Conservation (phyloP, 1,140 invertebrate species). For the Tachypleus tridentatus region DNA sequence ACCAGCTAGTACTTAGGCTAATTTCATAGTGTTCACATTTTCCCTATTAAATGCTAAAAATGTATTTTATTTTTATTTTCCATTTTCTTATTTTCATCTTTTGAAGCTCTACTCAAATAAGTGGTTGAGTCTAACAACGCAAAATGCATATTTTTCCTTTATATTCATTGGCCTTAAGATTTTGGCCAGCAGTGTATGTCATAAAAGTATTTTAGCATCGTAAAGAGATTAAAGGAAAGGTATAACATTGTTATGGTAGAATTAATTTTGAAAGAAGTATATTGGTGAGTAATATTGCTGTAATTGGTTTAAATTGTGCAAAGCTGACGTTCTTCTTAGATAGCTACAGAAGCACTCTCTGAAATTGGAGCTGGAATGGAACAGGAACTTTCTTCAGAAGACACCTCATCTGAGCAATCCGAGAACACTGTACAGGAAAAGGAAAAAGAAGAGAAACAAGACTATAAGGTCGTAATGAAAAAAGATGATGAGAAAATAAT, state of each 20-base stretch:
- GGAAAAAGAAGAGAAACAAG: conserved; percentile 7
- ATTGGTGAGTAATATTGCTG: neutral
- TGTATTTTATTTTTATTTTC: too few species aligned
- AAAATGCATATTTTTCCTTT: too few species aligned
- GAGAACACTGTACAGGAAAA: conserved; percentile 2
- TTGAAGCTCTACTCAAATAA: too few species aligned
- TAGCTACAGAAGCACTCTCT: conserved; percentile 9
- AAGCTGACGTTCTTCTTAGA: conserved; percentile 2
- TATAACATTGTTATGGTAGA: neutral
- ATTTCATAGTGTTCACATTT: too few species aligned
- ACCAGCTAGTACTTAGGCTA: too few species aligned
- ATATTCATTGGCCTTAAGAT: neutral
- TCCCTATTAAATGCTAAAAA: too few species aligned
- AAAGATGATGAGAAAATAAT: conserved; percentile 12
- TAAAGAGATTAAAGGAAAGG: neutral
- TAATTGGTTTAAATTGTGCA: conserved; percentile 3
- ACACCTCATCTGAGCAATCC: conserved; percentile 8
- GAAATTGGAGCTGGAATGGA: conserved; percentile 10
- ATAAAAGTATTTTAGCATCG: neutral
- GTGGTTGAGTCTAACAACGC: too few species aligned
- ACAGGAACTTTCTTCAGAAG: conserved; percentile 9
- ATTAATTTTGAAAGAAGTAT: neutral
- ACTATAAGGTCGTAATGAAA: conserved; percentile 5
- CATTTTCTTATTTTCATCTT: too few species aligned
- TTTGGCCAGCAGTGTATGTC: neutral